Base-by-base conservation (phyloP, 2,888 invertebrate species). In the Dromius quadrimaculatus region DNA sequence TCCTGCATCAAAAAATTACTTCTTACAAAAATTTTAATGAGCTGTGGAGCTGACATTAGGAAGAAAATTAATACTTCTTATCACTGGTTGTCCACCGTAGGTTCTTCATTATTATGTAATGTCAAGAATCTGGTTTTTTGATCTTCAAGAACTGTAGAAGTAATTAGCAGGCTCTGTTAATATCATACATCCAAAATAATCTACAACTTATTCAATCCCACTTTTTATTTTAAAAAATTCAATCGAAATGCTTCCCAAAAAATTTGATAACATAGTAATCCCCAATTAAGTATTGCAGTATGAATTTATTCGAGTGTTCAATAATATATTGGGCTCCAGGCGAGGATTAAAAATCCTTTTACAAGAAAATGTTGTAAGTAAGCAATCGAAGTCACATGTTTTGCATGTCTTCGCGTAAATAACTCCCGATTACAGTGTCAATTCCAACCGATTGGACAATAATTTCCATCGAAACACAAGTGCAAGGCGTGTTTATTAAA, bases 401-500 rank as follows among this genome's bases (percentile, higher is more conserved):
- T 43, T 13, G 43, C 19, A 3, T 28, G 4, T 5, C 4, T 43
- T 15, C 17, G 8, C 19, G 15, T 19, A 43, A 43, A 43, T 43
- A 43, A 43, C 43, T 43, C 43, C 43, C 8, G 11, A 19, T 4
- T 15, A n/a, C 5, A n/a, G 8, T 15, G 50, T 54, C 50, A 54
- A 15, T 28, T 28, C 15, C 15, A 5, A 9, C 6, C 28, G 50
- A 54, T 54, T 54, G 23, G 23, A 13, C 23, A 23, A 23, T 54
- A 54, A 54, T 54, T 54, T 28, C 9, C 15, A 15, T 15, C 4
- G 32, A 23, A 54, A 54, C 50, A 11, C 50, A 15, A 23, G 50
- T 15, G 50, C 23, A 54, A 54, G 28, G n/a, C 50, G 50, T 54
- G 50, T 54, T 54, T 54, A 54, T 54, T 54, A 54, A 54, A 54